Percentiles rank a stretch among this genome's conserved stretches.
Evolutionary conservation across 2,888 invertebrate genomes (phyloP).

Genomic region (Aricia artaxerxes): DNA sequence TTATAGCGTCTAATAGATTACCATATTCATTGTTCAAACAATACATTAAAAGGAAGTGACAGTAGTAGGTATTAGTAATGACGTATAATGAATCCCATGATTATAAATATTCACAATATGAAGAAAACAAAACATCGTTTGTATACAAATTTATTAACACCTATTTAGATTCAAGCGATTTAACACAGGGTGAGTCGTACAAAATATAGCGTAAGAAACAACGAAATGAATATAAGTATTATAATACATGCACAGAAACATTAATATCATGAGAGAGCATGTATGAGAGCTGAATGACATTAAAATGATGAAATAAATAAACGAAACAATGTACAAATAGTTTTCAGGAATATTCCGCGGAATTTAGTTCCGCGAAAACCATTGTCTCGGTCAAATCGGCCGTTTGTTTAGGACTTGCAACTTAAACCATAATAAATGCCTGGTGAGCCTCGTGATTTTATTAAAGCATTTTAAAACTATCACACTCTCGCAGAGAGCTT

Average conservation of each 20-base stretch:
- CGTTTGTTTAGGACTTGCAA: constrained; percentile 36
- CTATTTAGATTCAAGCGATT: constrained; percentile 12
- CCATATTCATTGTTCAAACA: constrained; percentile 23
- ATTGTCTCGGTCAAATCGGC: constrained; percentile 9
- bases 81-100: constrained; percentile 5
- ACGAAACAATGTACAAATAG: constrained; percentile 31
- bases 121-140: constrained; percentile 10
- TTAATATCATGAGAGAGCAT: constrained; percentile 26
- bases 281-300: constrained; percentile 28
- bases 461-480: constrained; percentile 53
- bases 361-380: constrained; percentile 6
- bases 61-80: background rate
- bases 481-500: constrained; percentile 35
- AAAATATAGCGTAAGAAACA: background rate
- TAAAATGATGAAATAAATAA: constrained; percentile 28
- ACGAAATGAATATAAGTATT: background rate
- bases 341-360: constrained; percentile 33
- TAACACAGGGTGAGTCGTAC: constrained; percentile 22
- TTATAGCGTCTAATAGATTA: constrained; percentile 13
- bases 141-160: constrained; percentile 19
- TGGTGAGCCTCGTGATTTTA: constrained; percentile 65
- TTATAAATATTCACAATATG: background rate
- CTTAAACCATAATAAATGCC: constrained; percentile 73
- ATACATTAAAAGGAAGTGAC: constrained; percentile 17
- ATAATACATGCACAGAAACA: background rate